A percentile compares a stretch with the other conserved stretches of the same genome.
phyloP scores from a whole-genome alignment of 2,888 invertebrate species.

The Fragum fragum region DNA sequence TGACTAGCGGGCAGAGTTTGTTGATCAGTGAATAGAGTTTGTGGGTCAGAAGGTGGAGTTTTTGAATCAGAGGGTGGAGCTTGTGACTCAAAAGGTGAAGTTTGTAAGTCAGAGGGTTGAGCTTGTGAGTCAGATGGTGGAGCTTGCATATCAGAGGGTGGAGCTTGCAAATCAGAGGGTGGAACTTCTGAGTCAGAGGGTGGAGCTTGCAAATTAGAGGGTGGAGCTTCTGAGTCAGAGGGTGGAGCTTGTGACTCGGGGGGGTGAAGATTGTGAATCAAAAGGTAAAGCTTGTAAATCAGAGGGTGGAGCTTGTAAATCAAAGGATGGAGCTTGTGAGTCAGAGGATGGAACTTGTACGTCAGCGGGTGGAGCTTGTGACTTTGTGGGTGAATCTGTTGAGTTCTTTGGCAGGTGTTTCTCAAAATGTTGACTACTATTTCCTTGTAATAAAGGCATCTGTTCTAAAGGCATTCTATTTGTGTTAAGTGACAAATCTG shows the following conservation, averaged over 20 bases:
- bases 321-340: too few relatives aligned
- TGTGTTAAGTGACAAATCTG: too few relatives aligned
- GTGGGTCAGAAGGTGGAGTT: neutral
- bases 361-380: too few relatives aligned
- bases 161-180: neutral
- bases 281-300: too few relatives aligned
- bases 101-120: neutral
- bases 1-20: too few relatives aligned
- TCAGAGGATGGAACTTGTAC: neutral
- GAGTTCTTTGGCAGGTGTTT: too few relatives aligned
- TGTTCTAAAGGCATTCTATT: too few relatives aligned
- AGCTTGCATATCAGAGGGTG: neutral
- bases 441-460: too few relatives aligned
- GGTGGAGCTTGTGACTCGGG: neutral
- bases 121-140: neutral
- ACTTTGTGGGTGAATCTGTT: too few relatives aligned
- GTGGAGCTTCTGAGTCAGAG: neutral
- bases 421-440: too few relatives aligned
- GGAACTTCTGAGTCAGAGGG: neutral
- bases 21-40: neutral
- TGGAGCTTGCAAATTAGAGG: neutral
- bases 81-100: neutral
- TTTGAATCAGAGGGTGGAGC: neutral
- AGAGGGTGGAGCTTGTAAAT: neutral
- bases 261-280: too few relatives aligned